Evolutionary conservation across 2,888 invertebrate genomes (phyloP), one percentile per base, ranked within the genome.

Genomic region (Barypeithes pellucidus): DNA sequence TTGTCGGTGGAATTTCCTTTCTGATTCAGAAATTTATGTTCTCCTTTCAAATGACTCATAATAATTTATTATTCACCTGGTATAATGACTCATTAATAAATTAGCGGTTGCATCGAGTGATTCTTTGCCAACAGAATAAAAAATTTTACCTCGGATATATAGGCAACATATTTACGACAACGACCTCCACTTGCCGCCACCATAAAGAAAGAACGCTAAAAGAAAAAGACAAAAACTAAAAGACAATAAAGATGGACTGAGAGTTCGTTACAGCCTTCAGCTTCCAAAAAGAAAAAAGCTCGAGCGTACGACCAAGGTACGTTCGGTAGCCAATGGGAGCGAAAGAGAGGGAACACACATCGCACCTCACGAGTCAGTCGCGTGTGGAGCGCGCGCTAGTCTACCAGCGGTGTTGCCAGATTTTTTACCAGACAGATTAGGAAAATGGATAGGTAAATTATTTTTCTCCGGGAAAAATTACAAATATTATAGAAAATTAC

Each of bases 381-480:
- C 86, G 86, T 85, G 85, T 83, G 79, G 68, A 82, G 83, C 86
- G 84, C 85, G 85, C 84, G 85, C 84, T 83, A 76, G 79, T 22
- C 18, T 29, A 2, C n/a, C 5, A 16, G 5, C 61, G 5, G 9
- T 11, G 71, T 66, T 66, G 71, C 41, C 71, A 61, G 41, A 61
- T 60, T 18, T 45, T 45, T 22, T 9, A 29, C 3, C 7, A 29
- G 2, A 29, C 2, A 29, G 5, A 8, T 29, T 29, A 41, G 20
- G 1, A 59, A 59, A 33, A n/a, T n/a, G n/a, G n/a, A n/a, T n/a
- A n/a, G n/a, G n/a, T n/a, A n/a, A n/a, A n/a, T n/a, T n/a, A n/a
- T n/a, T n/a, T n/a, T n/a, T n/a, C n/a, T n/a, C n/a, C n/a, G n/a
- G n/a, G n/a, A n/a, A n/a, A n/a, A n/a, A n/a, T n/a, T n/a, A n/a